These are phyloP conservation scores for Rhynchopsitta pachyrhyncha DNA, from an alignment of 2,113 vertebrate genomes.

Conservation along the genomic window DNA sequence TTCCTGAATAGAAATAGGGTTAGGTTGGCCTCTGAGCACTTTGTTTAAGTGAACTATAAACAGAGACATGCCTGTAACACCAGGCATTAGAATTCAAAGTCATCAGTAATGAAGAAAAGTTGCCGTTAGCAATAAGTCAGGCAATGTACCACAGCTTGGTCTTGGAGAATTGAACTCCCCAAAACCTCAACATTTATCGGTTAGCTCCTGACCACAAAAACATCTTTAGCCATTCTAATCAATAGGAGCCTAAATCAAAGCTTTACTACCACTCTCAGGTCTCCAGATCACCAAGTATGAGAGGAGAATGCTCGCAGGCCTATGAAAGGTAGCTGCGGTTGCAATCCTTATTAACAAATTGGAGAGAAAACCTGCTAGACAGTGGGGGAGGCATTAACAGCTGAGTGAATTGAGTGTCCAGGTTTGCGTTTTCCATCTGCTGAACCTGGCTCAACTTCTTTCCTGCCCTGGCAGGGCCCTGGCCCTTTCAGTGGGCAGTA, in stretches of 20 bases:
- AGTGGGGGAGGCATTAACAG: background rate
- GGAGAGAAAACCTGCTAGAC: background rate
- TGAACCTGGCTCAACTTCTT: background rate
- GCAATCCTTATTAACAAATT: background rate
- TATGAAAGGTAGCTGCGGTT: background rate
- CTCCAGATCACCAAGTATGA: background rate
- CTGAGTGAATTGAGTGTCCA: background rate
- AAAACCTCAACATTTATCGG: background rate
- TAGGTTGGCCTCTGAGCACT: constrained; percentile 19
- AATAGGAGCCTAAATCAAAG: background rate
- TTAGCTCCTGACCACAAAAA: background rate
- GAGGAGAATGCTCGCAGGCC: background rate
- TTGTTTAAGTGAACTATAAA: constrained; percentile 24
- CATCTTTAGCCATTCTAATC: background rate
- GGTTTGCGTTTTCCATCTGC: background rate
- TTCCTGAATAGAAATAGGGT: constrained; percentile 40
- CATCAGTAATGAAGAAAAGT: background rate
- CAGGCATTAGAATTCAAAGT: background rate
- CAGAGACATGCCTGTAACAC: constrained; percentile 12
- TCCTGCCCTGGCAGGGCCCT: background rate
- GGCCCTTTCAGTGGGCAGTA: fast-evolving
- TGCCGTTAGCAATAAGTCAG: background rate
- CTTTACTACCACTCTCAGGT: background rate
- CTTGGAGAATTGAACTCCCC: background rate
- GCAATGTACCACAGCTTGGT: background rate